Evolutionary conservation across 64 coral and sea anemone genomes (phyloP).

Genomic region (Porites australiensis): DNA sequence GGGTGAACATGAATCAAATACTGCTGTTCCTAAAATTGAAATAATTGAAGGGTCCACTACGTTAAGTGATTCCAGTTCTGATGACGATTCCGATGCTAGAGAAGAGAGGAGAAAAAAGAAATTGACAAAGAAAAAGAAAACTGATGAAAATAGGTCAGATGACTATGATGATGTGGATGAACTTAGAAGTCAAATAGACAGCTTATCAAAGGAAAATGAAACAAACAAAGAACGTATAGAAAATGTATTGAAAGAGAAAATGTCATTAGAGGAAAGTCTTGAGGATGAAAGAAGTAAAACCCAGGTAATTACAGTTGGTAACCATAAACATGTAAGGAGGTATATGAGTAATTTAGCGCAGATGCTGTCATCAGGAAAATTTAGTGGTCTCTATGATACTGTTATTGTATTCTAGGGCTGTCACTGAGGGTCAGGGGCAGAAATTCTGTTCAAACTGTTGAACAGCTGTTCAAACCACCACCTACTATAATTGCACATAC

Average conservation of each 20-base stretch:
- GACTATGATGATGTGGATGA: not conserved
- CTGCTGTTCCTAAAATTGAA: conserved; percentile 22
- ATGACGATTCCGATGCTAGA: not conserved
- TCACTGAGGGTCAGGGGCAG: no score
- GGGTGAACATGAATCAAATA: not conserved
- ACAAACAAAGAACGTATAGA: not conserved
- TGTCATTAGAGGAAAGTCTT: conserved; percentile 9
- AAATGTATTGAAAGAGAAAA: conserved; percentile 19
- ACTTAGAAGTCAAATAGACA: not conserved
- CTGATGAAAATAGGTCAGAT: not conserved
- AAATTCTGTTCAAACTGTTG: no score
- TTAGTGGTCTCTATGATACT: no score
- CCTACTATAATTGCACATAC: no score
- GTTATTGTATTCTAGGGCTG: no score
- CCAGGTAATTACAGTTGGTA: not conserved
- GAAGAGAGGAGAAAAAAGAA: conserved; percentile 21
- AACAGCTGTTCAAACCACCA: no score
- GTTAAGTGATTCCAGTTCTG: not conserved
- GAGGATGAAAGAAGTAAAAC: not conserved
- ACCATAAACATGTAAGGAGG: no score
- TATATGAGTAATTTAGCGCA: no score
- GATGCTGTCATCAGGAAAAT: no score
- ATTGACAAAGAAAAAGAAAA: conserved; percentile 5
- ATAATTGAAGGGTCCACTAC: not conserved
- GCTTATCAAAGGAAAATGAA: not conserved